phyloP scores from a whole-genome alignment of 2,113 vertebrate genomes.

The Pluvianellus socialis region DNA sequence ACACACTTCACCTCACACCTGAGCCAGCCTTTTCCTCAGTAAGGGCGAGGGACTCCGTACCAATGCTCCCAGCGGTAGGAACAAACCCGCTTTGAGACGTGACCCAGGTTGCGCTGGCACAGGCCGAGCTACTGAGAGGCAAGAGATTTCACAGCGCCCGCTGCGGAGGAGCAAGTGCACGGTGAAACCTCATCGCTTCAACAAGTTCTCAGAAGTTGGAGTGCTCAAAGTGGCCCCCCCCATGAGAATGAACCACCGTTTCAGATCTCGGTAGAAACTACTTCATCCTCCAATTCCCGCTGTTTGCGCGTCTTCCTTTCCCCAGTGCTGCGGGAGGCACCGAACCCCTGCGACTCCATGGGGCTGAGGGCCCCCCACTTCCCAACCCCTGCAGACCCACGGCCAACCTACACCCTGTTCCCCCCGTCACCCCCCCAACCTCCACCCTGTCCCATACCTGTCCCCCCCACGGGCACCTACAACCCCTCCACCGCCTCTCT shows the following conservation, averaged over 20 bases:
- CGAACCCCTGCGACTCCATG: rapidly evolving
- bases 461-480: not conserved
- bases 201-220: not conserved
- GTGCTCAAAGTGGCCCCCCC: not conserved
- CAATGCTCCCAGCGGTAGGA: not conserved
- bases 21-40: not conserved
- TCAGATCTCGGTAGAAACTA: not conserved
- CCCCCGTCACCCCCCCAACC: not conserved
- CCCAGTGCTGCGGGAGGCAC: not conserved
- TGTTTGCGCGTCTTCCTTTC: rapidly evolving
- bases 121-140: not conserved
- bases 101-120: not conserved
- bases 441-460: not conserved
- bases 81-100: not conserved
- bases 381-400: not conserved
- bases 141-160: not conserved
- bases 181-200: not conserved
- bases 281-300: not conserved
- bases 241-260: rapidly evolving
- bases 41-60: not conserved
- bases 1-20: not conserved
- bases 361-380: too few relatives aligned
- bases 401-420: not conserved
- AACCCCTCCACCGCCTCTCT: not conserved
- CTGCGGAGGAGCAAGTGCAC: not conserved